Evolutionary conservation across 2,113 vertebrate species (phyloP).

Genomic region (Pachyramphus minor): DNA sequence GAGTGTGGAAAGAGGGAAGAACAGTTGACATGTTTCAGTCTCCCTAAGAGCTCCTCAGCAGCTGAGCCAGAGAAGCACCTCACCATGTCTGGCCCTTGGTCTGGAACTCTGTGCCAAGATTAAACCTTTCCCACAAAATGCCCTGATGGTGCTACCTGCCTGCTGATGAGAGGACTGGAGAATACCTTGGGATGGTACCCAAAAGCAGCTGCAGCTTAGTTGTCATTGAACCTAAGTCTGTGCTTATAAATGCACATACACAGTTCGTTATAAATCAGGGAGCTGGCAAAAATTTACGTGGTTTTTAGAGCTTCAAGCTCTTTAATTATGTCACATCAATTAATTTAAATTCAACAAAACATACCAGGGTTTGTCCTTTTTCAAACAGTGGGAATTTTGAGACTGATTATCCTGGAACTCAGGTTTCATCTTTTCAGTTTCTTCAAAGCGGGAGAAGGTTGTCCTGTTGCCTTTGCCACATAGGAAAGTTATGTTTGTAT

Average conservation of each 20-base stretch:
- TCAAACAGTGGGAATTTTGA: not conserved
- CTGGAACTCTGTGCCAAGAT: not conserved
- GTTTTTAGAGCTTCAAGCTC: not conserved
- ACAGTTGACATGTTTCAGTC: fast-evolving
- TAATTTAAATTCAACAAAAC: not conserved
- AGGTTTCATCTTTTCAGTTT: not conserved
- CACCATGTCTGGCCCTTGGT: not conserved
- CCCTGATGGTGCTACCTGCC: not conserved
- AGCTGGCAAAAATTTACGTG: not conserved
- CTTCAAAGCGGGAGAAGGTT: not conserved
- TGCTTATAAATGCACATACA: not conserved
- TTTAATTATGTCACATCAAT: not conserved
- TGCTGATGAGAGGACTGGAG: not conserved
- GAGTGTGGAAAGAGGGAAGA: not conserved
- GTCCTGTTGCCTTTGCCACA: not conserved
- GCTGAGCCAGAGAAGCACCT: not conserved
- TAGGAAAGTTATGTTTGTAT: not conserved
- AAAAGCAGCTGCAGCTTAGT: not conserved
- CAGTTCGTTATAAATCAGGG: not conserved
- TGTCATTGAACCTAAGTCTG: not conserved
- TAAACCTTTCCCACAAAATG: not conserved
- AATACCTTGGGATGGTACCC: not conserved
- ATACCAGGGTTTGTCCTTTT: not conserved
- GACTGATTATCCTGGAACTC: not conserved
- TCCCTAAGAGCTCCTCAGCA: not conserved